Percentiles rank a stretch among this genome's conserved stretches.
Evolutionary conservation across 2,113 vertebrate genomes (phyloP).

Genomic region (Sarotherodon lohbergeri): DNA sequence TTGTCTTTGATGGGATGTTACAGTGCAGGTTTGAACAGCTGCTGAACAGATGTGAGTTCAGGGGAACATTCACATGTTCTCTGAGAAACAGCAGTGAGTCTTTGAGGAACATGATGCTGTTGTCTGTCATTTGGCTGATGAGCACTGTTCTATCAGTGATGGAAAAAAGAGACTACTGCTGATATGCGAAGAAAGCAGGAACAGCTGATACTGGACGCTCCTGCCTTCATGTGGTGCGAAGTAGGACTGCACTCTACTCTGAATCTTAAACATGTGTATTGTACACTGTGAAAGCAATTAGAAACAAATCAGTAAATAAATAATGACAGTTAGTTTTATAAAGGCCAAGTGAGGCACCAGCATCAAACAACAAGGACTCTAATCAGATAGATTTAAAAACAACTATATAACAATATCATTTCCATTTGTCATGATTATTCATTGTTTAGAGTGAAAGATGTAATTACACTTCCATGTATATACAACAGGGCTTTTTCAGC

Average conservation of each 20-base stretch:
- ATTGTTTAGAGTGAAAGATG: not conserved
- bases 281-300: not conserved
- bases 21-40: not conserved
- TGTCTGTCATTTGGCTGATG: not conserved
- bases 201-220: rapidly evolving
- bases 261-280: not conserved
- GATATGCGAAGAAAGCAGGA: rapidly evolving
- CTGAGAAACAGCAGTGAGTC: not conserved
- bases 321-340: not conserved
- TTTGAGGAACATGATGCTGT: rapidly evolving
- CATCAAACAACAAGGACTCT: not conserved
- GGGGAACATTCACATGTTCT: rapidly evolving
- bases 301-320: rapidly evolving
- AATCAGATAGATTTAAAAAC: not conserved
- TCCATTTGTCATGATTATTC: rapidly evolving
- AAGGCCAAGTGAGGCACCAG: not conserved
- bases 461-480: not conserved
- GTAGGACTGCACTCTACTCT: not conserved
- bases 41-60: not conserved
- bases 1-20: not conserved
- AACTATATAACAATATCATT: rapidly evolving
- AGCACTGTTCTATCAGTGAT: not conserved
- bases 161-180: rapidly evolving
- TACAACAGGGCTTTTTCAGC: not conserved
- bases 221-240: not conserved